These are phyloP conservation scores for Clarias batrachus DNA, from an alignment of 2,113 vertebrate species.

Conservation along the genomic window DNA sequence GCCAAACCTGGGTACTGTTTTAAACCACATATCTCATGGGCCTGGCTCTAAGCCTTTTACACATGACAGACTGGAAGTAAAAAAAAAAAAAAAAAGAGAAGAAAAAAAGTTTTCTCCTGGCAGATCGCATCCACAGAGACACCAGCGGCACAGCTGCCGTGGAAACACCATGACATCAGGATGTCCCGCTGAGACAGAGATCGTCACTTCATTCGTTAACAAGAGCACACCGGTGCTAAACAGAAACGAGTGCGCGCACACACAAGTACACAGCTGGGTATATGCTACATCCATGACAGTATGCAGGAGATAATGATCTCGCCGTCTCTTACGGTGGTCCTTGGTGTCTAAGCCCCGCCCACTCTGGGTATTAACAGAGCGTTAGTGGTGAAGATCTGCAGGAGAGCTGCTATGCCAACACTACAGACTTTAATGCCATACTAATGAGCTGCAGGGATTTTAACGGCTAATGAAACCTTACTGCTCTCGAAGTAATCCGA, in stretches of 20 bases:
- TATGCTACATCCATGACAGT: background rate
- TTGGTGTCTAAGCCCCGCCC: background rate
- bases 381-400: constrained; percentile 20
- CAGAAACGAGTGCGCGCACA: background rate
- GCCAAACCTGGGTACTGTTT: background rate
- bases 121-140: constrained; percentile 10
- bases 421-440: constrained; percentile 12
- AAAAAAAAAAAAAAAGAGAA: too few relatives aligned
- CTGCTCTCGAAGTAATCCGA: background rate
- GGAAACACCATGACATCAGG: constrained; percentile 37
- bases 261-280: background rate
- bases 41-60: background rate
- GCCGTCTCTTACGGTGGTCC: background rate
- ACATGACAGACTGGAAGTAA: background rate
- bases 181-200: constrained; percentile 3
- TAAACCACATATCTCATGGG: background rate
- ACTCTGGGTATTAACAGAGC: background rate
- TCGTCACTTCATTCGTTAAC: constrained; percentile 19
- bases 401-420: constrained; percentile 18
- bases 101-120: background rate
- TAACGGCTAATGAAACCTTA: background rate
- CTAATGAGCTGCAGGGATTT: background rate
- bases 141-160: constrained; percentile 34
- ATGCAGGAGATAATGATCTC: background rate
- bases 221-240: background rate